Percentiles rank a stretch among this genome's conserved stretches.
Conservation (phyloP, 2,113 vertebrate genomes). For the Rhinolophus sinicus region DNA sequence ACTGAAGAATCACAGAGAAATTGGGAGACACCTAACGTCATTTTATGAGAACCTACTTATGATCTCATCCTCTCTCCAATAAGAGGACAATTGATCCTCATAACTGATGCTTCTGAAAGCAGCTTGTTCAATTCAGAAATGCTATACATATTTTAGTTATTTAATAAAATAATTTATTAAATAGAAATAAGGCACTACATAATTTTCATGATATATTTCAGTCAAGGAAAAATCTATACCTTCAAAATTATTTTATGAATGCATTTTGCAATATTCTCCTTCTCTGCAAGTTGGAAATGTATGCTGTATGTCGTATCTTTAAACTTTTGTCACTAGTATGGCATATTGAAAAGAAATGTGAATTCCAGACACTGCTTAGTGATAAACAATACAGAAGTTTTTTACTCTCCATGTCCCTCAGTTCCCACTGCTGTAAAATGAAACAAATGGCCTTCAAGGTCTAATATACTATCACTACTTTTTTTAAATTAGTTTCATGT, state of each 20-base stretch:
- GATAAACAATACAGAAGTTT: neutral
- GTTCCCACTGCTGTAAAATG: neutral
- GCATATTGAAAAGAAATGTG: neutral
- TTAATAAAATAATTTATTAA: neutral
- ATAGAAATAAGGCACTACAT: neutral
- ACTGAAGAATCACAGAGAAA: neutral
- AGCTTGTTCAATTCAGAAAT: neutral
- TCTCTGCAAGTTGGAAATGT: neutral
- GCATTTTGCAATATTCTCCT: neutral
- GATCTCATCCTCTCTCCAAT: neutral
- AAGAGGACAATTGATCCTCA: neutral
- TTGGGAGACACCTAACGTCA: neutral
- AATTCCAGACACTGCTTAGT: neutral
- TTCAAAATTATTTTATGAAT: neutral
- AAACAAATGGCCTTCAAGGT: neutral
- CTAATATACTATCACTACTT: neutral
- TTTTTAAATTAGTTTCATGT: too few relatives aligned
- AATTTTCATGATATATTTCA: neutral
- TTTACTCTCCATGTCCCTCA: neutral
- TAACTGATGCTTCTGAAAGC: neutral
- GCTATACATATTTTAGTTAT: neutral
- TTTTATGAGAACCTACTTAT: neutral
- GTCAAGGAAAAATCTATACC: neutral
- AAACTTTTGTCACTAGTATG: neutral
- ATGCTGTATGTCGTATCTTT: neutral